A percentile compares a stretch with the other conserved stretches of the same genome.
These are phyloP conservation scores for Dorcus hopei DNA, from an alignment of 2,888 invertebrate species.

Conservation along the genomic window DNA sequence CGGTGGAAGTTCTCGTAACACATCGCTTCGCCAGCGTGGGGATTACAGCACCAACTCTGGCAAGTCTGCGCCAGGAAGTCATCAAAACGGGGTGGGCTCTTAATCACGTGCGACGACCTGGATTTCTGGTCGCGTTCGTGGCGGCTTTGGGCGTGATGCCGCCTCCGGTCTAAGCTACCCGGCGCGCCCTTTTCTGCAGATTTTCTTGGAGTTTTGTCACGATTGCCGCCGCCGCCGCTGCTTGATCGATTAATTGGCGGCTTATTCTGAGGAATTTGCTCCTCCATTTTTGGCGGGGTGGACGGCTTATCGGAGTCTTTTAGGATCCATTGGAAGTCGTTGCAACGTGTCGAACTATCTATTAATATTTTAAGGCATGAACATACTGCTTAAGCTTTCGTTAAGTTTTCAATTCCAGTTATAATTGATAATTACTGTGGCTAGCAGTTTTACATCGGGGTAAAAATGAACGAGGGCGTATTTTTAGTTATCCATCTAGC, in stretches of 20 bases:
- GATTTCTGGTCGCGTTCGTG: constrained; percentile 65
- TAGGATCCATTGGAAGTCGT: constrained; percentile 68
- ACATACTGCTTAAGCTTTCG: too few relatives aligned
- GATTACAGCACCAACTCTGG: constrained; percentile 45
- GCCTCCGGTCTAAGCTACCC: constrained; percentile 58
- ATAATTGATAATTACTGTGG: too few relatives aligned
- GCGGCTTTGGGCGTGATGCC: constrained; percentile 51
- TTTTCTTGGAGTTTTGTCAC: constrained; percentile 36
- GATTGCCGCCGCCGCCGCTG: not conserved
- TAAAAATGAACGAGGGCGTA: too few relatives aligned
- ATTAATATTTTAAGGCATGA: constrained; percentile 4
- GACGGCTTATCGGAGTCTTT: constrained; percentile 35
- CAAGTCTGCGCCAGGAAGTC: constrained; percentile 36
- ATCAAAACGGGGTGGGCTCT: constrained; percentile 41
- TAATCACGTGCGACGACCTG: constrained; percentile 56
- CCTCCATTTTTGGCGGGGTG: constrained; percentile 38
- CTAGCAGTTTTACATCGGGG: not conserved
- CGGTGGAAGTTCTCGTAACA: constrained; percentile 60
- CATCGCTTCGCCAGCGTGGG: constrained; percentile 25
- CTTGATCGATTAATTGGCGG: constrained; percentile 38
- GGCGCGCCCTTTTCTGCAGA: constrained; percentile 44
- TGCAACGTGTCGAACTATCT: constrained; percentile 62
- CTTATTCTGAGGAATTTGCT: constrained; percentile 36
- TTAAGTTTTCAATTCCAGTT: not conserved
- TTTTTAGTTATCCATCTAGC: too few relatives aligned